Evolutionary conservation across 2,113 vertebrate species (phyloP).

Genomic region (Nesospiza acunhae): DNA sequence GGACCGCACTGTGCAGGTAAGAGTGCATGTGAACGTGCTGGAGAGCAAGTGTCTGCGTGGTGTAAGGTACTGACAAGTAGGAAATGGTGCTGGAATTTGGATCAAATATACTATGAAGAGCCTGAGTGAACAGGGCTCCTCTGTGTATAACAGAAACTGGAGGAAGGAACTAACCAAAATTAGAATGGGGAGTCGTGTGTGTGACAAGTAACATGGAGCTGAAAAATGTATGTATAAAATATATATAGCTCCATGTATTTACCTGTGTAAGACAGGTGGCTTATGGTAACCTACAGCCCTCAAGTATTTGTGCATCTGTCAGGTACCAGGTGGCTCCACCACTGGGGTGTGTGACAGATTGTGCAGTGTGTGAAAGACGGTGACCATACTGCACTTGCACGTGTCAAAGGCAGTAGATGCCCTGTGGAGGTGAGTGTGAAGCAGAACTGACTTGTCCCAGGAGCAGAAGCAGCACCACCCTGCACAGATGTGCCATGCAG

Average conservation of each 20-base stretch:
- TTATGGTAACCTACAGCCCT: neutral
- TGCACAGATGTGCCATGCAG: accelerated
- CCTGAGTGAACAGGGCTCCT: neutral
- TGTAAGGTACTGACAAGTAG: neutral
- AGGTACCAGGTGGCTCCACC: neutral
- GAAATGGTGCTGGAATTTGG: neutral
- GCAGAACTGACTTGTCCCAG: neutral
- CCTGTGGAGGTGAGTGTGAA: neutral
- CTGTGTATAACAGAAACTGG: neutral
- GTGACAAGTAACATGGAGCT: neutral
- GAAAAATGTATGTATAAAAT: neutral
- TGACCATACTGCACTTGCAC: accelerated
- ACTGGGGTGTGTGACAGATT: neutral
- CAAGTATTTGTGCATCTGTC: neutral
- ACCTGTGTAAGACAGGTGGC: neutral
- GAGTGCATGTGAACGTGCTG: neutral
- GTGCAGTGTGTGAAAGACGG: neutral
- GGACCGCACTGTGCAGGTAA: neutral
- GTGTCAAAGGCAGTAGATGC: neutral
- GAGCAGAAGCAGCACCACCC: neutral
- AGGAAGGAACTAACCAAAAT: neutral
- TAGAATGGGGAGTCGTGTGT: neutral
- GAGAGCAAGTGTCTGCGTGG: neutral
- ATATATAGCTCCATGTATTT: neutral
- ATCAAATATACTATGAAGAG: neutral